Percentiles rank a stretch among this genome's conserved stretches.
Conservation (phyloP, 2,113 vertebrate species). For the Poicephalus gulielmi region DNA sequence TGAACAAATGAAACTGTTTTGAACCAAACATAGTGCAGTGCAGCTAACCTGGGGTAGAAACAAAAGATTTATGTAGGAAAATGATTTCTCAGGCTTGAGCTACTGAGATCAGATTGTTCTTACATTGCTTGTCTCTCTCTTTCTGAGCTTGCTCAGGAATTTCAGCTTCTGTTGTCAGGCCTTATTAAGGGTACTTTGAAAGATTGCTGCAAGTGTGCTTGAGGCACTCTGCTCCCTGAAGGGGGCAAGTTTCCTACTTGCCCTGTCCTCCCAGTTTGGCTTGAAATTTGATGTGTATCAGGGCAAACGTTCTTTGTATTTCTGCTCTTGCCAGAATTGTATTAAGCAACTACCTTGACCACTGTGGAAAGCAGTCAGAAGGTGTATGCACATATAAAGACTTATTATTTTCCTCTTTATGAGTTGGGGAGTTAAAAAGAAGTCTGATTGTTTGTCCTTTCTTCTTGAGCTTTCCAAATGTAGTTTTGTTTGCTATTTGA, state of each 20-base stretch:
- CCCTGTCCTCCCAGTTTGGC: neutral
- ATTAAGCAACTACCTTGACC: neutral
- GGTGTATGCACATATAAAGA: neutral
- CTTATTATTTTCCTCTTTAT: neutral
- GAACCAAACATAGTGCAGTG: neutral
- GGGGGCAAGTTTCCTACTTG: neutral
- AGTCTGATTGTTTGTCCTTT: neutral
- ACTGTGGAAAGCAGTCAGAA: neutral
- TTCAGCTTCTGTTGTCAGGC: neutral
- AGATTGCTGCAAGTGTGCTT: neutral
- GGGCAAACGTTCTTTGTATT: neutral
- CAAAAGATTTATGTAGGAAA: neutral
- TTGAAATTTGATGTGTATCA: neutral
- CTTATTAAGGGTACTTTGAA: neutral
- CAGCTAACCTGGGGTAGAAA: neutral
- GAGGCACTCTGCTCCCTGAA: neutral
- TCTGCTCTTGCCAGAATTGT: neutral
- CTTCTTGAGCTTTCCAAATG: neutral
- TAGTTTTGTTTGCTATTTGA: slow-evolving; percentile 28
- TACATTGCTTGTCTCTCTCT: neutral
- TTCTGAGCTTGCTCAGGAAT: neutral
- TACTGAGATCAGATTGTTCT: neutral
- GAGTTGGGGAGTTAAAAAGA: neutral
- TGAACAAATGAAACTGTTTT: neutral
- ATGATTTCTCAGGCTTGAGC: neutral